Percentiles rank a stretch among this genome's conserved stretches.
Conservation (phyloP, 2,113 vertebrate genomes). For the Myrmecobius fasciatus region DNA sequence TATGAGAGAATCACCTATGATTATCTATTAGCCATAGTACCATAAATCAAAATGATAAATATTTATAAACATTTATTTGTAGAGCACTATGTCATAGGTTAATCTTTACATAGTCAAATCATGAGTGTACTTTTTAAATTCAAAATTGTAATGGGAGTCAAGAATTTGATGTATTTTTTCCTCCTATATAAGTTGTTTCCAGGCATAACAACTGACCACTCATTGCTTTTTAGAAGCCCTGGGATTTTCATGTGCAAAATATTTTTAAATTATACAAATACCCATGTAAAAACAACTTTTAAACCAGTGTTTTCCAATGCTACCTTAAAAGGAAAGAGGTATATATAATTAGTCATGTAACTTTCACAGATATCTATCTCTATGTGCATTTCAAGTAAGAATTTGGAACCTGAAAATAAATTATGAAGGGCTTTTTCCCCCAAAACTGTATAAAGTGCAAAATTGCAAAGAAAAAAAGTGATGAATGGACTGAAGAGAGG, state of each 20-base stretch:
- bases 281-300: slow-evolving; percentile 31
- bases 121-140: slow-evolving; percentile 22
- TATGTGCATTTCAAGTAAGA: slow-evolving; percentile 38
- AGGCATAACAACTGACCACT: neutral
- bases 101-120: slow-evolving; percentile 36
- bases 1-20: slow-evolving; percentile 16
- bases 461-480: neutral
- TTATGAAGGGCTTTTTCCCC: slow-evolving; percentile 16
- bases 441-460: neutral
- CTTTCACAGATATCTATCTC: slow-evolving; percentile 1
- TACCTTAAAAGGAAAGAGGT: slow-evolving; percentile 29
- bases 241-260: neutral
- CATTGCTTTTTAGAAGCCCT: slow-evolving; percentile 6
- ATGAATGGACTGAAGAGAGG: neutral
- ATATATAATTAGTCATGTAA: slow-evolving; percentile 48
- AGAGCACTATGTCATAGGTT: neutral
- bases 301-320: neutral
- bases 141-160: neutral
- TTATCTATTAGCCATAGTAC: neutral
- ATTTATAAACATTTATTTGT: neutral
- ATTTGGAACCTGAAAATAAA: slow-evolving; percentile 31
- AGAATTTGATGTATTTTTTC: neutral
- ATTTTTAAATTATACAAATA: neutral
- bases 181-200: slow-evolving; percentile 10
- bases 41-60: slow-evolving; percentile 44